A percentile compares a stretch with the other conserved stretches of the same genome.
phyloP scores from a whole-genome alignment of 2,113 vertebrate genomes.

The Coturnix japonica region DNA sequence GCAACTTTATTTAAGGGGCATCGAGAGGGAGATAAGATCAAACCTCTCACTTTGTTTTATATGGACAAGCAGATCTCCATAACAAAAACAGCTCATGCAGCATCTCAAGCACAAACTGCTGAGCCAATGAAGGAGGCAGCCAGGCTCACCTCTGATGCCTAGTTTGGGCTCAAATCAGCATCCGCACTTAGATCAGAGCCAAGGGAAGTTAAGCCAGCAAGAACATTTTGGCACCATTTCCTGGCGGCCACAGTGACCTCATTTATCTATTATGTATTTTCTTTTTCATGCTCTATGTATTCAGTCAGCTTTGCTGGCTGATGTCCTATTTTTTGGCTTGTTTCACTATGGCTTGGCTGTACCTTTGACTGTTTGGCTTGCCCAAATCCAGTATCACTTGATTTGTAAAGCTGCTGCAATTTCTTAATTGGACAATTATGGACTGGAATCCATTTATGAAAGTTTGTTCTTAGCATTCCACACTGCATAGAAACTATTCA shows the following conservation, averaged over 20 bases:
- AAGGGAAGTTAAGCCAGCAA: slow-evolving; percentile 14
- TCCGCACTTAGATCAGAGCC: neutral
- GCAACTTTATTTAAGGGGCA: neutral
- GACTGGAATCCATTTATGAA: neutral
- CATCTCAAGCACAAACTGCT: neutral
- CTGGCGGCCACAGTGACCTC: neutral
- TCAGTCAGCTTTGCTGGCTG: slow-evolving; percentile 40
- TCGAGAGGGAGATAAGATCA: neutral
- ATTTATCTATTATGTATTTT: slow-evolving; percentile 44
- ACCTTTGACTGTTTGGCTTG: neutral
- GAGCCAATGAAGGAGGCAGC: neutral
- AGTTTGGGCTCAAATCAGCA: neutral
- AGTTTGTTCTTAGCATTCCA: neutral
- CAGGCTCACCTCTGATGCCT: neutral
- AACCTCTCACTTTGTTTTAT: neutral
- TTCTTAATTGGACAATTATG: slow-evolving; percentile 28
- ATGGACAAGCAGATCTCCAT: neutral
- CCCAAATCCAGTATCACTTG: neutral
- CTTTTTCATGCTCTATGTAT: slow-evolving; percentile 12
- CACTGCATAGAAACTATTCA: neutral
- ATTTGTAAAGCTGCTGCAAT: slow-evolving; percentile 29
- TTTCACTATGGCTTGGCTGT: slow-evolving; percentile 42
- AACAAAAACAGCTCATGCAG: neutral
- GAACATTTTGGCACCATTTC: slow-evolving; percentile 35
- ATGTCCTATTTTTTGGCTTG: slow-evolving; percentile 6